Evolutionary conservation across 2,888 invertebrate species (phyloP).

Genomic region (Ceriagrion tenellum): DNA sequence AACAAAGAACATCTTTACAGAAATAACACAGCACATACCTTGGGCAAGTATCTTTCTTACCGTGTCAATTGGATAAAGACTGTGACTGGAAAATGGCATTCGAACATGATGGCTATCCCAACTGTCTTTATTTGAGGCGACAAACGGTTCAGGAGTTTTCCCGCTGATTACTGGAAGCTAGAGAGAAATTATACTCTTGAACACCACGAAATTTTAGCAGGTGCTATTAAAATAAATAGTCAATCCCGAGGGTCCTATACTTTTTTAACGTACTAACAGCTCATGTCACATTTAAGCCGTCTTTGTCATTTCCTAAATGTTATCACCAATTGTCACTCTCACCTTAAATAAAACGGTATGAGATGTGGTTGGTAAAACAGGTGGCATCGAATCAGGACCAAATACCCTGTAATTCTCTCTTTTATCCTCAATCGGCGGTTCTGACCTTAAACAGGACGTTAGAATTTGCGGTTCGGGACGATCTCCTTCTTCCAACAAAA

Average conservation of each 20-base stretch:
- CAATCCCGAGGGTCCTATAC: background rate
- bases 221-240: background rate
- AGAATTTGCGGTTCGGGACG: background rate
- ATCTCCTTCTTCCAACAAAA: constrained; percentile 1
- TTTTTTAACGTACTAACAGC: background rate
- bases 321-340: background rate
- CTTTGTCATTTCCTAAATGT: background rate
- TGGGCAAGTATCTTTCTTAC: background rate
- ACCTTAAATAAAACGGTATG: constrained; percentile 49
- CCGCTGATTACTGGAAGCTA: constrained; percentile 55
- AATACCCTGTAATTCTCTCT: background rate
- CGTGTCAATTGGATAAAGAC: constrained; percentile 54
- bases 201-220: background rate
- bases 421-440: background rate
- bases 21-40: background rate
- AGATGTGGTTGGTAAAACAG: background rate
- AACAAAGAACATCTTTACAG: no score
- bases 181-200: background rate
- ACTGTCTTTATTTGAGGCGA: constrained; percentile 19
- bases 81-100: constrained; percentile 57
- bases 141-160: constrained; percentile 39
- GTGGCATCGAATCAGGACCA: constrained; percentile 13
- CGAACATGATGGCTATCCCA: constrained; percentile 53
- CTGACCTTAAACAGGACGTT: background rate
- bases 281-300: no score